Conservation (phyloP, 2,888 invertebrate species). For the Oscheius sp. region DNA sequence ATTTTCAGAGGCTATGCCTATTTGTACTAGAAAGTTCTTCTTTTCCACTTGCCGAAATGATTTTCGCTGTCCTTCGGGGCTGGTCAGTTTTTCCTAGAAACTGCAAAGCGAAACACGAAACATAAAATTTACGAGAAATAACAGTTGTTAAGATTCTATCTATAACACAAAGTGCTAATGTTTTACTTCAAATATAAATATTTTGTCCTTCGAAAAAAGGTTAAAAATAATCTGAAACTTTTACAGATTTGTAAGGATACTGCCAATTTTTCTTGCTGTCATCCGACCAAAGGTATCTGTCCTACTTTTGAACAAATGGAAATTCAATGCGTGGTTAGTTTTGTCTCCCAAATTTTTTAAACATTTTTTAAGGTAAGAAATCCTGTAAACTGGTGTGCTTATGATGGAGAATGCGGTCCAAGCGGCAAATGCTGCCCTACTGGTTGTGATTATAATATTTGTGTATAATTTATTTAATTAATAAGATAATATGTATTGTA, state of each 20-base stretch:
- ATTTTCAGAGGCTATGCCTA: not conserved
- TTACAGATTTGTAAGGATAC: slow-evolving; percentile 16
- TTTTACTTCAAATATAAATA: too few relatives aligned
- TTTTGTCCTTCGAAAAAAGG: too few relatives aligned
- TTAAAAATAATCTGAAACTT: not conserved
- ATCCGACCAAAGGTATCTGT: slow-evolving; percentile 20
- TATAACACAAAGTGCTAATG: not conserved
- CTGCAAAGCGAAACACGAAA: too few relatives aligned
- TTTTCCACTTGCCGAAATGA: slow-evolving; percentile 3
- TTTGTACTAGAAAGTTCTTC: slow-evolving; percentile 13
- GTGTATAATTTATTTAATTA: slow-evolving; percentile 14
- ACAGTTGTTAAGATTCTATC: not conserved
- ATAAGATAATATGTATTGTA: not conserved
- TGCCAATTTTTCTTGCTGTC: slow-evolving; percentile 3
- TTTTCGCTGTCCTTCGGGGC: slow-evolving; percentile 8
- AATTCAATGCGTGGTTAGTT: slow-evolving; percentile 15
- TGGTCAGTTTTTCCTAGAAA: slow-evolving; percentile 5
- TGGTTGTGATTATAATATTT: slow-evolving; percentile 28
- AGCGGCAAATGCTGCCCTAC: slow-evolving; percentile 26
- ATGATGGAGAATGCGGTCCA: slow-evolving; percentile 15
- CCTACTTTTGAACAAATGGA: slow-evolving; percentile 12
- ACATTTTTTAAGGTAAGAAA: slow-evolving; percentile 4
- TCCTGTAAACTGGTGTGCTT: slow-evolving; percentile 23
- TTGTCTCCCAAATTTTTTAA: not conserved
- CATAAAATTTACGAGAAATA: not conserved